These are phyloP conservation scores for Macrosoma leucophasiata DNA, from an alignment of 2,888 invertebrate genomes.

Conservation along the genomic window DNA sequence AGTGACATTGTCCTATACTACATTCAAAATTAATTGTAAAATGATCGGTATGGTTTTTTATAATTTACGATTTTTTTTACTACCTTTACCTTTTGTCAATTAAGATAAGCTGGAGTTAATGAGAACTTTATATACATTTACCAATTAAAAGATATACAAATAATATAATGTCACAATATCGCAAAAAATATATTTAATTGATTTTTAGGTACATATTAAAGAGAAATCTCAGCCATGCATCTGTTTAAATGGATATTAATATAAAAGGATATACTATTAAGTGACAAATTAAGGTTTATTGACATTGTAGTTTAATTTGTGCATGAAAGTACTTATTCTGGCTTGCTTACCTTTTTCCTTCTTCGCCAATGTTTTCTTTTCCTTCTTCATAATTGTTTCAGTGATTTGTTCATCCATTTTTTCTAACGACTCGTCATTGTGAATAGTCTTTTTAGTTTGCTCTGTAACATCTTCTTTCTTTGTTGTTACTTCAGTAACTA, in stretches of 20 bases:
- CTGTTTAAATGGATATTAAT: constrained; percentile 32
- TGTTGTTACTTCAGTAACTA: too few species aligned
- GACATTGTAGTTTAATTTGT: too few species aligned
- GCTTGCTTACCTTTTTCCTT: constrained; percentile 26
- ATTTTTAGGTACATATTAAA: too few species aligned
- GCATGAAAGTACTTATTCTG: too few species aligned
- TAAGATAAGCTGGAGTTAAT: too few species aligned
- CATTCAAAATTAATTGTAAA: too few species aligned
- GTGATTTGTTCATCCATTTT: constrained; percentile 40
- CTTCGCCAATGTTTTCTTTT: constrained; percentile 36
- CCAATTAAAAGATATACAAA: too few species aligned
- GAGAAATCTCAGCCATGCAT: constrained; percentile 61
- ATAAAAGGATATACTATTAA: constrained; percentile 3
- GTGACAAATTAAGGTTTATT: background rate
- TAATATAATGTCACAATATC: too few species aligned
- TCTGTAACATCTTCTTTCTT: constrained; percentile 41
- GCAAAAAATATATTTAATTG: too few species aligned
- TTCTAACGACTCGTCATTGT: constrained; percentile 40
- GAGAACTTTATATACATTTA: too few species aligned
- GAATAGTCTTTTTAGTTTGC: constrained; percentile 25
- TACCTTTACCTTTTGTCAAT: constrained; percentile 26
- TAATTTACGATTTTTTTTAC: constrained; percentile 24
- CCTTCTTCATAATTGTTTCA: constrained; percentile 27
- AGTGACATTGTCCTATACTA: too few species aligned
- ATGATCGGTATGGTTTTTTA: too few species aligned